Evolutionary conservation across 1,140 invertebrate species (phyloP).

Genomic region (Atta texana): DNA sequence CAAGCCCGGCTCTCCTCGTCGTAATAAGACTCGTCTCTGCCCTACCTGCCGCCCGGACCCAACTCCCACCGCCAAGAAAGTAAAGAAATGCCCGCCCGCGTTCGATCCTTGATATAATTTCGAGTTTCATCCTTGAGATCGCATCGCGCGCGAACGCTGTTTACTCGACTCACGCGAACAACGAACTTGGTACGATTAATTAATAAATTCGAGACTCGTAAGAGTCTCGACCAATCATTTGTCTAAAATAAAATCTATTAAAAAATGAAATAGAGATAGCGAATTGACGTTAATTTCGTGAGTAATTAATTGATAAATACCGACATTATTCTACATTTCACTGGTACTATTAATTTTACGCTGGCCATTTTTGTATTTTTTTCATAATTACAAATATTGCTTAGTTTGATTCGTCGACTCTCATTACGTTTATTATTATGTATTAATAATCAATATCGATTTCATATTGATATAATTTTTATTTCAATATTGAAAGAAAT

Average conservation of each 20-base stretch:
- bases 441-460: not conserved
- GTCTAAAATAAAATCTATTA: not conserved
- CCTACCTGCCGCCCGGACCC: not conserved
- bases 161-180: not conserved
- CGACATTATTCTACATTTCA: not conserved
- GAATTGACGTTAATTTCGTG: not conserved
- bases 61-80: not conserved
- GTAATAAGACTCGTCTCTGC: slow-evolving; percentile 76
- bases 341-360: not conserved
- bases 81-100: slow-evolving; percentile 30
- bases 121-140: slow-evolving; percentile 29
- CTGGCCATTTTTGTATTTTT: not conserved
- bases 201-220: not conserved
- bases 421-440: not conserved
- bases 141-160: not conserved
- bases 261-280: not conserved
- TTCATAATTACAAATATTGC: not conserved
- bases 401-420: not conserved
- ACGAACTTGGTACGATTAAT: slow-evolving; percentile 6
- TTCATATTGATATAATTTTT: slow-evolving; percentile 1
- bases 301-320: not conserved
- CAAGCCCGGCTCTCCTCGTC: slow-evolving; percentile 69
- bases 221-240: not conserved
- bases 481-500: too few relatives aligned
- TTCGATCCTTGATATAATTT: slow-evolving; percentile 42